phyloP scores from a whole-genome alignment of 2,888 invertebrate species.

The Linhomoeus sp. region DNA sequence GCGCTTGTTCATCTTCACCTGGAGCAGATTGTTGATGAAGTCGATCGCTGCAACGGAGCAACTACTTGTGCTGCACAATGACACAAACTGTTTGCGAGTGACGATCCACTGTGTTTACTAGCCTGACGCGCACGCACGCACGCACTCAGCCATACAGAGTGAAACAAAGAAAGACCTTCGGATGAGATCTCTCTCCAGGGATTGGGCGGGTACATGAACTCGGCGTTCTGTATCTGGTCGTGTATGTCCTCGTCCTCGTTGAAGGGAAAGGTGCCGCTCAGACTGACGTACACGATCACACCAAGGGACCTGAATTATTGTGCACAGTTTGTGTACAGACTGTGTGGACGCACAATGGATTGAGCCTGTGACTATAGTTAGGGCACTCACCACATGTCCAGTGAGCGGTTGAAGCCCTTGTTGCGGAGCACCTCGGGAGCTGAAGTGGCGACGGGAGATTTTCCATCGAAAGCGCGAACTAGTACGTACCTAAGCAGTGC shows the following conservation, averaged over 20 bases:
- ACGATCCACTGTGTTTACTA: too few species aligned
- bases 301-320: too few species aligned
- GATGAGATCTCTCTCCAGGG: slow-evolving; percentile 92
- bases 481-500: too few species aligned
- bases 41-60: slow-evolving; percentile 74
- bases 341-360: too few species aligned
- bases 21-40: slow-evolving; percentile 84
- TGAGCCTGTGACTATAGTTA: slow-evolving; percentile 41
- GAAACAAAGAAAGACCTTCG: slow-evolving; percentile 41
- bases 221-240: slow-evolving; percentile 97
- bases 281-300: slow-evolving; percentile 90
- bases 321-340: too few species aligned
- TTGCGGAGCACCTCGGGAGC: slow-evolving; percentile 92
- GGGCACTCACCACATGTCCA: slow-evolving; percentile 99
- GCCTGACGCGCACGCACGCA: too few species aligned
- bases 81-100: too few species aligned
- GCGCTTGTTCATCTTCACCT: slow-evolving; percentile 45
- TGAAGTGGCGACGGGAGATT: slow-evolving; percentile 22
- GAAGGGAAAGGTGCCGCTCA: slow-evolving; percentile 96
- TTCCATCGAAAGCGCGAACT: background rate
- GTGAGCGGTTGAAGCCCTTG: slow-evolving; percentile 91
- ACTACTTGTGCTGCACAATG: too few species aligned
- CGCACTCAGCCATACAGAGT: too few species aligned
- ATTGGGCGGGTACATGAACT: slow-evolving; percentile 95
- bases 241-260: slow-evolving; percentile 99